Percentiles rank a stretch among this genome's conserved stretches.
phyloP scores from a whole-genome alignment of 2,797 vertebrate species.

The Adelosebastes latens region DNA sequence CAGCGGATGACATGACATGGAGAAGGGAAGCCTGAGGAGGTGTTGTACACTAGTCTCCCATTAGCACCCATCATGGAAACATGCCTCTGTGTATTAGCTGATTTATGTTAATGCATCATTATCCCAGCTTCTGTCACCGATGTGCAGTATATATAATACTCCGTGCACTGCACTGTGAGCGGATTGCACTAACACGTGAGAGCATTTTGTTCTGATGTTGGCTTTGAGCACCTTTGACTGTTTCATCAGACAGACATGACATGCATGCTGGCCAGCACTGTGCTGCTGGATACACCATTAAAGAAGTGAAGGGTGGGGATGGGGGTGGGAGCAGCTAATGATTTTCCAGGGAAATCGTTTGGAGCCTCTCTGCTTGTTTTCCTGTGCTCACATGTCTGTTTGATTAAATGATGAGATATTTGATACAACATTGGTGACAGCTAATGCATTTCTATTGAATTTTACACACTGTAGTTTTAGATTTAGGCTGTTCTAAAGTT shows the following conservation, averaged over 20 bases:
- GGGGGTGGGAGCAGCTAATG: neutral
- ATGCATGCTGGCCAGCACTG: neutral
- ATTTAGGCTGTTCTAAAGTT: neutral
- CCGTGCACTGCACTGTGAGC: neutral
- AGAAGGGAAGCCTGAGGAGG: neutral
- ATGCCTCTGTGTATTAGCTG: neutral
- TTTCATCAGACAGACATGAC: conserved; percentile 1
- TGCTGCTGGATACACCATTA: neutral
- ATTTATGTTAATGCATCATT: neutral
- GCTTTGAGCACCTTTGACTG: conserved; percentile 2
- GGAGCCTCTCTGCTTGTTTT: neutral
- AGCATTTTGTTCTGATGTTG: neutral
- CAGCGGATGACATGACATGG: neutral
- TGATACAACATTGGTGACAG: neutral
- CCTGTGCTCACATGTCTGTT: neutral
- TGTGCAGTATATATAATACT: neutral
- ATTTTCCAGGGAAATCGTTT: conserved; percentile 12
- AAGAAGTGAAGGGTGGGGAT: neutral
- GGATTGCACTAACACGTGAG: neutral
- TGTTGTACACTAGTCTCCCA: neutral
- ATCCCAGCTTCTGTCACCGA: neutral
- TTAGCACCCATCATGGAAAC: conserved; percentile 1
- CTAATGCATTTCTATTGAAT: neutral
- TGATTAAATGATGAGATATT: neutral
- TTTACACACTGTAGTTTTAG: neutral